phyloP scores from a whole-genome alignment of 2,113 vertebrate genomes.

The Tragelaphus imberbis region DNA sequence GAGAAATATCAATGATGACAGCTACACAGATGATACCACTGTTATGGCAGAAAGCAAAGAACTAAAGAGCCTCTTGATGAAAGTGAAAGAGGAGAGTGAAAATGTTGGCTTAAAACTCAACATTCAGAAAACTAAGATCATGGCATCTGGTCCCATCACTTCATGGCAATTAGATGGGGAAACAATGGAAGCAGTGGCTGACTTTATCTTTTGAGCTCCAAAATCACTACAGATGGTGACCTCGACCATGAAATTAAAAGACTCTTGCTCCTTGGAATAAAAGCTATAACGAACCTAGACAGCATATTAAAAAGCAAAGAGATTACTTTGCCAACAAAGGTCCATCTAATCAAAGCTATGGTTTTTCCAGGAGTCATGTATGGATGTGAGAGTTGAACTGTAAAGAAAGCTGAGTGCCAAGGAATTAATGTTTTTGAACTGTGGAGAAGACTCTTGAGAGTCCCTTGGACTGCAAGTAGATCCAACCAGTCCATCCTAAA shows the following conservation, averaged over 20 bases:
- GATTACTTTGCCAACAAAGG: background rate
- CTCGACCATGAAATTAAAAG: background rate
- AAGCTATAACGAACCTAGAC: background rate
- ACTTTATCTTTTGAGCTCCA: background rate
- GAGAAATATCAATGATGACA: background rate
- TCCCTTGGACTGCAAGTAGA: background rate
- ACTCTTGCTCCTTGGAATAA: background rate
- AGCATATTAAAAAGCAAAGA: background rate
- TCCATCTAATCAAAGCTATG: background rate
- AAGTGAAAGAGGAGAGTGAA: background rate
- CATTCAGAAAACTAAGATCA: background rate
- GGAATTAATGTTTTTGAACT: background rate
- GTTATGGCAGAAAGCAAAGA: background rate
- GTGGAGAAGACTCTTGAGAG: background rate
- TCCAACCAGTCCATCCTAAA: background rate
- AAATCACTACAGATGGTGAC: background rate
- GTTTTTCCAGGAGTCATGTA: background rate
- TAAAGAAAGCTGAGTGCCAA: background rate
- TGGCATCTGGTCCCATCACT: background rate
- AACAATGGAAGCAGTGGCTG: background rate
- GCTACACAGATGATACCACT: background rate
- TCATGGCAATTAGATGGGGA: background rate
- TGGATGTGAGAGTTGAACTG: background rate
- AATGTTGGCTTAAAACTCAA: background rate
- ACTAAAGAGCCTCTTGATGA: background rate